A percentile compares a stretch with the other conserved stretches of the same genome.
phyloP scores from a whole-genome alignment of 2,888 invertebrate species.

The Lepidochrysops patricia region DNA sequence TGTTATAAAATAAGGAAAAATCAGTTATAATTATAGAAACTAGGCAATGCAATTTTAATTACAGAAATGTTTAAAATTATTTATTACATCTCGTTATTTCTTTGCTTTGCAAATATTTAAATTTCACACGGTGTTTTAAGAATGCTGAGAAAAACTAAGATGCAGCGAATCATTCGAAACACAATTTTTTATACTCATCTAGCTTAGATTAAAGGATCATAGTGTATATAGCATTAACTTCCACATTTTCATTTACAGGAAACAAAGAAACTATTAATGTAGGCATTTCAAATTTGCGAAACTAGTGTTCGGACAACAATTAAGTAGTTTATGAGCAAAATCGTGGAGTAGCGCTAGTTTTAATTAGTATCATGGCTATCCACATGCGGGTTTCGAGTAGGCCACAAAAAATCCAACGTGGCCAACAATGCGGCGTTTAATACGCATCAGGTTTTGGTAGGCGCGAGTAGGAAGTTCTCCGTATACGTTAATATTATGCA shows the following conservation, averaged over 20 bases:
- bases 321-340: not conserved
- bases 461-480: slow-evolving; percentile 16
- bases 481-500: slow-evolving; percentile 49
- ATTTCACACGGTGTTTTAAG: not conserved
- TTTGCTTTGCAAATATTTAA: not conserved
- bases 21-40: not conserved
- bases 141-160: not conserved
- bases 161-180: not conserved
- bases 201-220: no score
- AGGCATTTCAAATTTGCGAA: not conserved
- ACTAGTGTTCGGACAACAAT: not conserved
- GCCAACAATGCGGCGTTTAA: not conserved
- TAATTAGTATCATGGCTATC: no score
- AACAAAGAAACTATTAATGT: no score
- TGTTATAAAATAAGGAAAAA: not conserved
- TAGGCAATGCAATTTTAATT: not conserved
- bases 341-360: not conserved
- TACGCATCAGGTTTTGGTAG: slow-evolving; percentile 28
- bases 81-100: not conserved
- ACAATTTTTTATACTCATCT: not conserved
- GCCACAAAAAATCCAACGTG: not conserved
- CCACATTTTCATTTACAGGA: no score
- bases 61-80: not conserved
- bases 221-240: no score
- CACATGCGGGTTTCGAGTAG: not conserved